Base-by-base conservation (phyloP, 2,797 vertebrate species). In the Channa striata region DNA sequence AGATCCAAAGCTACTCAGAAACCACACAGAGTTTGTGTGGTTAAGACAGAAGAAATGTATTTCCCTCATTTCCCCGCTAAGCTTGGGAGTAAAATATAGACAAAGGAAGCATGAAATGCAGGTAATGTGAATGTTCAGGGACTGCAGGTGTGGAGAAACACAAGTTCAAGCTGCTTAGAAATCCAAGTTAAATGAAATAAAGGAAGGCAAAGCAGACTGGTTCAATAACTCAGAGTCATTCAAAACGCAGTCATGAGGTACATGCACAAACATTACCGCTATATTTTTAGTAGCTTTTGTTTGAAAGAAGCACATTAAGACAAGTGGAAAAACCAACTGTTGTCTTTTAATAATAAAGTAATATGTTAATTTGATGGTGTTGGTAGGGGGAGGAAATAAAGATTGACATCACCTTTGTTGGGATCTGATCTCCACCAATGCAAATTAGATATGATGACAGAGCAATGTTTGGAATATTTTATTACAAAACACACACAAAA, bases 11-110 rank as follows among this genome's bases (percentile, higher is more conserved):
- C 44, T 19, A 19, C 30, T 58, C 37, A 63, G 23, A 78, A 69
- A 77, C 36, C 66, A 70, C 60, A 79, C 57, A 67, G 71, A 81
- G 57, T 78, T 57, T 66, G 48, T 47, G 39, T 67, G 68, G 78
- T 81, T 68, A 76, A 14, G 62, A n/a, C 51, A 73, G 40, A 57
- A 40, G 11, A 56, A 63, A 73, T 49, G 4, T 42, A 42, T 56
- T 52, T 74, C 23, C 8, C 3, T 46, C 60, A 53, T 66, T 61
- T 60, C 53, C 36, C 12, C 23, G 20, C 56, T 34, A 25, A 68
- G 74, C 54, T 50, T 57, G 46, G 37, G 23, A 72, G 46, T 42
- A 23, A 8, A 39, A 44, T 39, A 64, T 74, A 42, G 52, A 56
- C 23, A 48, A 62, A 48, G 34, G 10, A 72, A 20, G n/a, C 14